A percentile compares a stretch with the other conserved stretches of the same genome.
Conservation (phyloP, 1,140 invertebrate species). For the Zaprionus ghesquierei region DNA sequence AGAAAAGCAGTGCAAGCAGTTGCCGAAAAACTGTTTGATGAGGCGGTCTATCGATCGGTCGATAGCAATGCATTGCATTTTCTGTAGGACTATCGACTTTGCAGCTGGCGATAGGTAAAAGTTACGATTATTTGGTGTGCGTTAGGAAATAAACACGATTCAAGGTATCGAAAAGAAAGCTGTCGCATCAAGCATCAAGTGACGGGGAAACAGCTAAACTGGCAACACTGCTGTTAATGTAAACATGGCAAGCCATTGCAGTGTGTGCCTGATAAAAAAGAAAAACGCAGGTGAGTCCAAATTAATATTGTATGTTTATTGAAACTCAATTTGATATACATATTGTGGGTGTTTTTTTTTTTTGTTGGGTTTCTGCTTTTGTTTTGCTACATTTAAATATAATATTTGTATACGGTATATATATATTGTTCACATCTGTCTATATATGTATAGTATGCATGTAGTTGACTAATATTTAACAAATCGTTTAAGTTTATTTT, state of each 20-base stretch:
- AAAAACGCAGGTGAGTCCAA: slow-evolving; percentile 21
- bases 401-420: slow-evolving; percentile 48
- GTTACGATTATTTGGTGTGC: no score
- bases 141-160: no score
- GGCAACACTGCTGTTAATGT: background rate
- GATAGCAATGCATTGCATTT: no score
- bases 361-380: slow-evolving; percentile 10
- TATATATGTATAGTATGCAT: slow-evolving; percentile 43
- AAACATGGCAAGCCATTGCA: background rate
- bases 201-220: no score
- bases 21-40: no score
- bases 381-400: slow-evolving; percentile 64
- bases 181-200: no score
- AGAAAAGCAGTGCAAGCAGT: no score
- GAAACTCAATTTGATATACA: slow-evolving; percentile 80
- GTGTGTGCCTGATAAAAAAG: no score
- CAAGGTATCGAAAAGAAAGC: no score
- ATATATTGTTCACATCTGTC: slow-evolving; percentile 61
- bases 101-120: no score
- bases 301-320: slow-evolving; percentile 78
- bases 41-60: no score
- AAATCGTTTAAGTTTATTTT: slow-evolving; percentile 44
- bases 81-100: no score
- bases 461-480: slow-evolving; percentile 56
- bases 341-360: slow-evolving; percentile 49